Evolutionary conservation across 2,888 invertebrate species (phyloP).

Genomic region (Aleiodes leptofemur): DNA sequence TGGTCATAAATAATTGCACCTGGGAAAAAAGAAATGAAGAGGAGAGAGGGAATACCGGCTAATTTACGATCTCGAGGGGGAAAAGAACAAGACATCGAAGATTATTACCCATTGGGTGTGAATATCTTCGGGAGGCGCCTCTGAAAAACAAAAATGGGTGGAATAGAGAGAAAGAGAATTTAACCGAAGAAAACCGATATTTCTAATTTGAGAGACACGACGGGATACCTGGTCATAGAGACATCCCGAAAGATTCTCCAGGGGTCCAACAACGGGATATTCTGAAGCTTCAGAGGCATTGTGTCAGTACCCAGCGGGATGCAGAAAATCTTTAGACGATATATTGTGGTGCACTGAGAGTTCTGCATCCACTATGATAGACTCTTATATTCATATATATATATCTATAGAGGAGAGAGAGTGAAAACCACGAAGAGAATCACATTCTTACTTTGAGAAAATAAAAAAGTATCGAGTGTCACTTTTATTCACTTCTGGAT

Average conservation of each 20-base stretch:
- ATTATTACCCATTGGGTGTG: conserved; percentile 59
- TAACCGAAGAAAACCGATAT: conserved; percentile 42
- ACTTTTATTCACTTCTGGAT: conserved; percentile 11
- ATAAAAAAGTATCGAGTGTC: conserved; percentile 14
- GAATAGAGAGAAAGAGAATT: conserved; percentile 1
- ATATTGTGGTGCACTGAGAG: conserved; percentile 3
- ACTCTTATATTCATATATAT: conserved; percentile 2
- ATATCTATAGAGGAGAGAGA: background rate
- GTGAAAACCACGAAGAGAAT: background rate
- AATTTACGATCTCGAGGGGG: conserved; percentile 55
- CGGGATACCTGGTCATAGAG: conserved; percentile 59
- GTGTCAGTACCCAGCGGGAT: conserved; percentile 57
- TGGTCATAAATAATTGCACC: conserved; percentile 33
- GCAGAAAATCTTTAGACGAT: conserved; percentile 20
- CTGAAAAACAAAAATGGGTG: conserved; percentile 9
- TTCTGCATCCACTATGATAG: conserved; percentile 12
- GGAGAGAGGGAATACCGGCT: conserved; percentile 10
- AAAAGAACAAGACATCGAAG: conserved; percentile 57
- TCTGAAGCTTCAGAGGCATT: conserved; percentile 57
- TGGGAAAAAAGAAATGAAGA: conserved; percentile 2
- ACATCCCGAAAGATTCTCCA: conserved; percentile 58
- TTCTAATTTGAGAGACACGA: conserved; percentile 60
- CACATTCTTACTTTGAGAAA: background rate
- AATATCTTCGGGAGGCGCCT: conserved; percentile 40
- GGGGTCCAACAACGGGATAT: conserved; percentile 54